phyloP scores from a whole-genome alignment of 2,888 invertebrate genomes.

The Agriopis leucophaearia region DNA sequence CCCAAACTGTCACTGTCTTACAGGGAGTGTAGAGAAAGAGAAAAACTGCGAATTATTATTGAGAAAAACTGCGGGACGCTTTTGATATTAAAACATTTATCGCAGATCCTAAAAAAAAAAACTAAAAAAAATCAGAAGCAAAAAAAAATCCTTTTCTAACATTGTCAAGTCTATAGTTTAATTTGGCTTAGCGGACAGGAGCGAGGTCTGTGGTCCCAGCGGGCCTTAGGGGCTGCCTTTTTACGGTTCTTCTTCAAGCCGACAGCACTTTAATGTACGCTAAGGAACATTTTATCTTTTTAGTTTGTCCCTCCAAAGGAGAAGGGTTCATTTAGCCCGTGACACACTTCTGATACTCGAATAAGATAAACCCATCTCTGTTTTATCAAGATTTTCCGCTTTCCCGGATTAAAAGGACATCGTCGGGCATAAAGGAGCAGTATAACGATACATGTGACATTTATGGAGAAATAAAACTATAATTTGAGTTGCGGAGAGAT shows the following conservation, averaged over 20 bases:
- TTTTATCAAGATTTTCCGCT: slow-evolving; percentile 68
- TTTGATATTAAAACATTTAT: no score
- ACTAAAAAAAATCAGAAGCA: no score
- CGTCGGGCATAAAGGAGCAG: slow-evolving; percentile 39
- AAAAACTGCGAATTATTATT: no score
- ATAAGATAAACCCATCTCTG: slow-evolving; percentile 73
- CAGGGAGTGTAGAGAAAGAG: no score
- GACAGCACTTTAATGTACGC: slow-evolving; percentile 81
- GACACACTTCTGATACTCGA: slow-evolving; percentile 76
- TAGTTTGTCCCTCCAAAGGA: slow-evolving; percentile 76
- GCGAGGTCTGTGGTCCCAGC: slow-evolving; percentile 61
- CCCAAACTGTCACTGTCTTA: no score
- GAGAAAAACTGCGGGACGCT: no score
- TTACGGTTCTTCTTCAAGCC: slow-evolving; percentile 75
- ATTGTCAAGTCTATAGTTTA: slow-evolving; percentile 70
- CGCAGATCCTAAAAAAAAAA: neutral
- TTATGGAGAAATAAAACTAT: slow-evolving; percentile 65
- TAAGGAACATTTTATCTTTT: slow-evolving; percentile 83
- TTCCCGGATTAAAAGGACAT: slow-evolving; percentile 55
- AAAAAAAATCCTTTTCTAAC: slow-evolving; percentile 32
- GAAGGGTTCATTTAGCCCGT: slow-evolving; percentile 81
- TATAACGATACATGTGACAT: slow-evolving; percentile 51
- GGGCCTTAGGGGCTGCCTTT: slow-evolving; percentile 69
- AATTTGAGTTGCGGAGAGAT: slow-evolving; percentile 56
- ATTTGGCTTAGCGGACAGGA: slow-evolving; percentile 68